Evolutionary conservation across 2,888 invertebrate species (phyloP), one percentile per base, ranked within the genome.

Genomic region (Hemicrepidius hirtus): DNA sequence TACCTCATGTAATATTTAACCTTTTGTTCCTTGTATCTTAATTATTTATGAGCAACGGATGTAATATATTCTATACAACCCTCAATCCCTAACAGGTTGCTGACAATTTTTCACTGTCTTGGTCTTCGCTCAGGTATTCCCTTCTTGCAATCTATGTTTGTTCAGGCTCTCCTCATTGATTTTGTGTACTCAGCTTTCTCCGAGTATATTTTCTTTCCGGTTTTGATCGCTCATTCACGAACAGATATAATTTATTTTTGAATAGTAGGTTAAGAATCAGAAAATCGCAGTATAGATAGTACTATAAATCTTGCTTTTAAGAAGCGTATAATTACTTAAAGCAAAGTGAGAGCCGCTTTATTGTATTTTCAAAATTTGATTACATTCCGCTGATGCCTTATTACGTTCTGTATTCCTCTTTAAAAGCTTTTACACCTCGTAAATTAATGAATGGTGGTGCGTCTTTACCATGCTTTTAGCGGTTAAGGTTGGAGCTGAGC

Each of bases 401-500:
- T 35, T 18, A 57, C 40, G 20, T 16, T 40, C 40, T 53, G 53
- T 32, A 53, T 57, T 57, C 21, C 57, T 9, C 18, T 10, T 20
- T 35, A 57, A 20, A 37, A 57, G 57, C 57, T 57, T 57, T 57
- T 57, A 57, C 18, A 37, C 57, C 18, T 28, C n/a, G 28, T 53
- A 57, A 37, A 57, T 57, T 57, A 57, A 57, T 40, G 57, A 57
- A 37, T 32, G 57, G 10, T n/a, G 3, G 10, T n/a, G 3, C 20
- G 37, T 57, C 37, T 57, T 57, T 57, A 37, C 57, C 12, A 16
- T 57, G 57, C 57, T 57, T 57, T 57, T 57, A 37, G 28, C 18
- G 35, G 32, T 28, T 28, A 28, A 57, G 57, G 13, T 55, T 35
- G 13, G 12, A 49, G 49, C 49, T 21, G 32, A 24, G 44, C 2